A percentile compares a stretch with the other conserved stretches of the same genome.
Conservation (phyloP, 2,888 invertebrate genomes). For the Eristalis intricaria region DNA sequence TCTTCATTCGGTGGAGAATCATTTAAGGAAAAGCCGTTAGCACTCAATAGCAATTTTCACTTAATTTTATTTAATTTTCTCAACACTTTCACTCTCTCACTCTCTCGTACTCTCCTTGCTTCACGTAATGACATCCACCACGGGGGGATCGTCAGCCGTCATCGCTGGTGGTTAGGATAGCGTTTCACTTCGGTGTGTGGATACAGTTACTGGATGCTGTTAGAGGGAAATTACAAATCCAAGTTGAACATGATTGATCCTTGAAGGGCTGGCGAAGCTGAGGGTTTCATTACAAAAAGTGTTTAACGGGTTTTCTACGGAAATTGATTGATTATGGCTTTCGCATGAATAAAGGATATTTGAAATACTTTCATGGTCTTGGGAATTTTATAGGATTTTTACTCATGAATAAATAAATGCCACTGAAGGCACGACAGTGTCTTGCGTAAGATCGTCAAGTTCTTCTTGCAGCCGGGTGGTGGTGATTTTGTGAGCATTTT, state of each 20-base stretch:
- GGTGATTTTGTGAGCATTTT: not conserved
- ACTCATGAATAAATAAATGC: not conserved
- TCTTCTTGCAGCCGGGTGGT: not conserved
- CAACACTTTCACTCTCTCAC: slow-evolving; percentile 35
- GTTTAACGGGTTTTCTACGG: slow-evolving; percentile 12
- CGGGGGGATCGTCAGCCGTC: not conserved
- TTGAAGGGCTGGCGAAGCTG: slow-evolving; percentile 3
- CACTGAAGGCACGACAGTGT: not conserved
- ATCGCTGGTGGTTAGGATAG: not conserved
- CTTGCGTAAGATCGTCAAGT: not conserved
- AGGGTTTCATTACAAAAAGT: slow-evolving; percentile 41
- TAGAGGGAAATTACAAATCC: slow-evolving; percentile 54
- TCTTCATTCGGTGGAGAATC: slow-evolving; percentile 32
- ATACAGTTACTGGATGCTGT: not conserved
- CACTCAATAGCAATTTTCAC: slow-evolving; percentile 58
- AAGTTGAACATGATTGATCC: slow-evolving; percentile 64
- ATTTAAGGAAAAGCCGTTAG: slow-evolving; percentile 50
- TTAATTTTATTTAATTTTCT: slow-evolving; percentile 67
- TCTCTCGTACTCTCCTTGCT: not conserved
- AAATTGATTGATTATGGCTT: slow-evolving; percentile 53
- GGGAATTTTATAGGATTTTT: not conserved
- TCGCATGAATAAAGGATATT: slow-evolving; percentile 12
- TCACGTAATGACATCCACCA: slow-evolving; percentile 16
- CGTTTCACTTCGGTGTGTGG: slow-evolving; percentile 4
- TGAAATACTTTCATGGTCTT: not conserved